Conservation (phyloP, 2,113 vertebrate species). For the Prolemur simus region DNA sequence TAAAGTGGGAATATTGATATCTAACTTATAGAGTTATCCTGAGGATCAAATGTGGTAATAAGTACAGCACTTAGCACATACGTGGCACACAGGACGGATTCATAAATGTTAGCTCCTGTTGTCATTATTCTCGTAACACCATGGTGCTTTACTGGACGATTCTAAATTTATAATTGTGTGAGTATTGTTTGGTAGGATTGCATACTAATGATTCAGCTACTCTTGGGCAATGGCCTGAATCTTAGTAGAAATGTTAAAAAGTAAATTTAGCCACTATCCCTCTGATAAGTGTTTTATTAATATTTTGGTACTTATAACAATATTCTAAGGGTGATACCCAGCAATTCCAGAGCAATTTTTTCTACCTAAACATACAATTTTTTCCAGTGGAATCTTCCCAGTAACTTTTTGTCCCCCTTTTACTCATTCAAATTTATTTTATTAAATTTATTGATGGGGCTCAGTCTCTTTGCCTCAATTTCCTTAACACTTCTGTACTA, state of each 20-base stretch:
- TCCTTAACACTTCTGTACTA: not conserved
- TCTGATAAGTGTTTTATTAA: not conserved
- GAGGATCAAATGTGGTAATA: not conserved
- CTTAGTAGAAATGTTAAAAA: not conserved
- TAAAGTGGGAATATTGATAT: slow-evolving; percentile 14
- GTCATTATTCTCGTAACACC: not conserved
- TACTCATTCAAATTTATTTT: not conserved
- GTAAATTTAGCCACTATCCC: not conserved
- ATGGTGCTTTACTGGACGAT: not conserved
- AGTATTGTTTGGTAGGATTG: not conserved
- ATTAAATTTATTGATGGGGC: not conserved
- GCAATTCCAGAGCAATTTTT: not conserved
- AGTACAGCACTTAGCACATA: not conserved
- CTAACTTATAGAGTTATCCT: not conserved
- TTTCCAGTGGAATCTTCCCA: not conserved
- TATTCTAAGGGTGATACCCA: not conserved
- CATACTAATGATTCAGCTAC: not conserved
- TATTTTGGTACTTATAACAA: not conserved
- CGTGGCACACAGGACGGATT: not conserved
- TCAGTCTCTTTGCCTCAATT: not conserved
- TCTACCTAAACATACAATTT: not conserved
- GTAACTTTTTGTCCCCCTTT: not conserved
- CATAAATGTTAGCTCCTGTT: not conserved
- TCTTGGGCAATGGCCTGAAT: not conserved
- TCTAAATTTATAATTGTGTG: not conserved